A percentile compares a stretch with the other conserved stretches of the same genome.
Evolutionary conservation across 2,113 vertebrate genomes (phyloP).

Genomic region (Ahaetulla prasina): DNA sequence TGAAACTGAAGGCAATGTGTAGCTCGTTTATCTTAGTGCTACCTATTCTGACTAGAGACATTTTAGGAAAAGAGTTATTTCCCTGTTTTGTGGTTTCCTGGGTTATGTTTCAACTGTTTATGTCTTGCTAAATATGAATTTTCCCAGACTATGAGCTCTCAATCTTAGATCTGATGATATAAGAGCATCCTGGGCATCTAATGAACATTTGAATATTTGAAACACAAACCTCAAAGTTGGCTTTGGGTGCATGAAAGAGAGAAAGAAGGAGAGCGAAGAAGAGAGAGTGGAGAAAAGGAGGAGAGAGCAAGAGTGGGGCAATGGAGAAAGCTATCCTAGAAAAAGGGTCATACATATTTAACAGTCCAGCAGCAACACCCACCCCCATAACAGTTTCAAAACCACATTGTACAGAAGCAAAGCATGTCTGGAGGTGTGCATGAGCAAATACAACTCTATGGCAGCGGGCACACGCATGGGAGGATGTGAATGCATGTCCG

Average conservation of each 20-base stretch:
- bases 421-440: constrained; percentile 8
- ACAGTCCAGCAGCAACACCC: neutral
- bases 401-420: constrained; percentile 7
- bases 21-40: neutral
- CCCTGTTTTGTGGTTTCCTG: neutral
- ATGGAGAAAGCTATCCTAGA: neutral
- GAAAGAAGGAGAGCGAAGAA: neutral
- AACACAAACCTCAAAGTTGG: neutral
- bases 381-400: neutral
- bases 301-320: neutral
- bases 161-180: neutral
- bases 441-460: constrained; percentile 2
- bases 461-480: constrained; percentile 4
- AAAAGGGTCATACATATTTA: neutral
- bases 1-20: neutral
- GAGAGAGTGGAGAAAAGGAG: neutral
- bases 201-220: neutral
- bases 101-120: neutral
- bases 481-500: neutral
- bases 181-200: neutral
- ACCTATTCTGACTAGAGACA: neutral
- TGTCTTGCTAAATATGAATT: neutral
- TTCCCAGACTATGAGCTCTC: neutral
- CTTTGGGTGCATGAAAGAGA: neutral
- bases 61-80: neutral